Conservation (phyloP, 2,113 vertebrate genomes). For the Aldabrachelys gigantea region DNA sequence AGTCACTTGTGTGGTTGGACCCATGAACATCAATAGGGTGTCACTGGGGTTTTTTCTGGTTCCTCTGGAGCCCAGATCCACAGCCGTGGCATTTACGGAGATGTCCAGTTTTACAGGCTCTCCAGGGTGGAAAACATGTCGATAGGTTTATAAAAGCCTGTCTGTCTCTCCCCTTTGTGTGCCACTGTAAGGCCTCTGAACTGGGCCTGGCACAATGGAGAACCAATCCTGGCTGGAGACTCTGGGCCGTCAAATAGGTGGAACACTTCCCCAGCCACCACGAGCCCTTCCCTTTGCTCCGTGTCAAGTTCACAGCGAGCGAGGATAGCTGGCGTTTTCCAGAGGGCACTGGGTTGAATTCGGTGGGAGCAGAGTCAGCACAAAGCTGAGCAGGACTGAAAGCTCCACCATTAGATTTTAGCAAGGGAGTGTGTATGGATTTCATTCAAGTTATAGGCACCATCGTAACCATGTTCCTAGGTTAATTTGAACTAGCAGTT, state of each 20-base stretch:
- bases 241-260: neutral
- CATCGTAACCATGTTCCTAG: neutral
- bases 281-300: neutral
- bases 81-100: neutral
- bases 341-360: neutral
- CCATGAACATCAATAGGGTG: neutral
- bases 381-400: neutral
- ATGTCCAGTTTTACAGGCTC: neutral
- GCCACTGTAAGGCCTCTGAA: neutral
- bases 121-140: neutral
- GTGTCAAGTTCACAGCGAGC: neutral
- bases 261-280: too few species aligned
- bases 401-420: neutral
- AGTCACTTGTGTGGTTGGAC: too few species aligned
- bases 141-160: too few species aligned
- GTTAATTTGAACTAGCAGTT: neutral
- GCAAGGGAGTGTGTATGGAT: neutral
- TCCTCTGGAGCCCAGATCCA: neutral
- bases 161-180: too few species aligned
- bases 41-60: neutral
- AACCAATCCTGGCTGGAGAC: neutral
- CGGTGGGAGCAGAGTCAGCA: neutral
- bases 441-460: neutral
- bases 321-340: neutral
- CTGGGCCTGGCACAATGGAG: neutral